phyloP scores from a whole-genome alignment of 2,113 vertebrate genomes.

The Balaenoptera acutorostrata region DNA sequence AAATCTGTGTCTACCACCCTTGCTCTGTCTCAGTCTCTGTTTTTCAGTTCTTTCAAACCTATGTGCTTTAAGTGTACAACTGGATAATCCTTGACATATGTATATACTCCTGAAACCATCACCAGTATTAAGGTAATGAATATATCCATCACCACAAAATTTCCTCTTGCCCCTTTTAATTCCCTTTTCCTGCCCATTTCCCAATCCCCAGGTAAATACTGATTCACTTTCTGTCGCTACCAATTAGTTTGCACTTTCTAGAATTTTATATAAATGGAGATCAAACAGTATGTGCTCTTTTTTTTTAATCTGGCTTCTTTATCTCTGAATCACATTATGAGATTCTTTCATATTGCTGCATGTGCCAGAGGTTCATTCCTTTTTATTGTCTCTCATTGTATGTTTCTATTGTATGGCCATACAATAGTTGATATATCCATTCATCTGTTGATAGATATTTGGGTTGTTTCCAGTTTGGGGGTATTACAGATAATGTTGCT shows the following conservation, averaged over 20 bases:
- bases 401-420: neutral
- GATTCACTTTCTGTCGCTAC: neutral
- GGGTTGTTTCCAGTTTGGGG: neutral
- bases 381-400: neutral
- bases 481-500: neutral
- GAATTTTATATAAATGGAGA: neutral
- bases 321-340: neutral
- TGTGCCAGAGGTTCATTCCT: neutral
- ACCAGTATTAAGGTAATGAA: neutral
- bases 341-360: neutral
- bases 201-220: neutral
- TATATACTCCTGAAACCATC: neutral
- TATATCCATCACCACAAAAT: neutral
- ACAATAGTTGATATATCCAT: neutral
- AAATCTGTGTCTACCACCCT: accelerated
- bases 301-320: neutral
- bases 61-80: neutral
- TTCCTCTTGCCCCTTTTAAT: neutral
- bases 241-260: neutral
- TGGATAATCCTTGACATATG: neutral
- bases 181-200: neutral
- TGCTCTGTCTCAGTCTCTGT: neutral
- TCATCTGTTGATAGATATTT: neutral
- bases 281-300: neutral
- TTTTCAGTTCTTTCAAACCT: neutral